Conservation (phyloP, 2,797 vertebrate species). For the Sebastolobus altivelis region DNA sequence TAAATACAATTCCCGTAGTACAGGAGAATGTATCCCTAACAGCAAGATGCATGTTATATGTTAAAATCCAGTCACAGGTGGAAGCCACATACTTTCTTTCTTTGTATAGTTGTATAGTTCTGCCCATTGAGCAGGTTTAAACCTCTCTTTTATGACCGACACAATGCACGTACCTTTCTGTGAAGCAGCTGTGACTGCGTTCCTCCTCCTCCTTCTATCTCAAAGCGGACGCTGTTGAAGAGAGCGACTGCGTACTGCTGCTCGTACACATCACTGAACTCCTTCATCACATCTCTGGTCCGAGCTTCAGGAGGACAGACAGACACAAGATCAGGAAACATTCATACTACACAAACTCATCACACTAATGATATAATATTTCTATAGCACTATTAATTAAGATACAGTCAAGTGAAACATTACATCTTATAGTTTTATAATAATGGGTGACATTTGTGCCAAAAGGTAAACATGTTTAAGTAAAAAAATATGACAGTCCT, state of each 20-base stretch:
- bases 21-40: neutral
- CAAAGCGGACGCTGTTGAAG: slow-evolving; percentile 94
- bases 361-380: neutral
- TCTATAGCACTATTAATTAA: neutral
- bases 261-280: slow-evolving; percentile 88
- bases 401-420: neutral
- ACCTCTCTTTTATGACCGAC: neutral
- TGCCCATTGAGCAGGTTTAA: neutral
- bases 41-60: neutral
- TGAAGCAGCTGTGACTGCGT: slow-evolving; percentile 93
- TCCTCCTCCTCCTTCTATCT: slow-evolving; percentile 91
- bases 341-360: neutral
- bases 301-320: slow-evolving; percentile 80
- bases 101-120: neutral
- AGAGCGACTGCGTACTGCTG: slow-evolving; percentile 94
- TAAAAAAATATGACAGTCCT: neutral
- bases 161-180: slow-evolving; percentile 87
- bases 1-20: neutral
- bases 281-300: slow-evolving; percentile 86
- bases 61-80: neutral
- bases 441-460: neutral
- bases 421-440: neutral
- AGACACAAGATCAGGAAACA: slow-evolving; percentile 17
- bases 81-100: neutral
- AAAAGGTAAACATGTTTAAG: neutral